These are phyloP conservation scores for Standfussiana lucernea DNA, from an alignment of 2,888 invertebrate species.

Conservation along the genomic window DNA sequence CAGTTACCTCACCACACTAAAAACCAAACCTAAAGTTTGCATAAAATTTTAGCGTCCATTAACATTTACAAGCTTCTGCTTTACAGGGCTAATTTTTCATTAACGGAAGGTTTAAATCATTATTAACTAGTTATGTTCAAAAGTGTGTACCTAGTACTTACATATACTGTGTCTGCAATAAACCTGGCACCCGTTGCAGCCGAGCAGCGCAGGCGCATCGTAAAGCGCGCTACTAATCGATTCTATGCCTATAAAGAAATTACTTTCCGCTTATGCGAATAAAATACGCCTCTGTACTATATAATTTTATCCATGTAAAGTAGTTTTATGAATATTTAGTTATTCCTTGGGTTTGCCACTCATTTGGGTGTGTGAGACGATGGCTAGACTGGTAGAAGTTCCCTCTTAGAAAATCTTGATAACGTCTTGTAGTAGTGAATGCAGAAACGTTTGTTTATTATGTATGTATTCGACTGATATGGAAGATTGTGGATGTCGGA, in stretches of 20 bases:
- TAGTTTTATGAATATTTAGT: constrained; percentile 64
- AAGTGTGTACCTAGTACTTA: constrained; percentile 50
- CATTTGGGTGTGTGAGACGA: constrained; percentile 36
- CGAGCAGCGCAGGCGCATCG: constrained; percentile 71
- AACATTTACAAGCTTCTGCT: constrained; percentile 41
- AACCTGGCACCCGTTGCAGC: constrained; percentile 62
- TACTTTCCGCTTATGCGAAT: constrained; percentile 75
- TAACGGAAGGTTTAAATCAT: constrained; percentile 57
- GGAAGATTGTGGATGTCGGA: constrained; percentile 32
- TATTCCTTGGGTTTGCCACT: constrained; percentile 38
- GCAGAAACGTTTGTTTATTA: constrained; percentile 28
- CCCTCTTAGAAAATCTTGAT: constrained; percentile 43
- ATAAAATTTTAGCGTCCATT: constrained; percentile 53
- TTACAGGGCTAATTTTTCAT: constrained; percentile 57
- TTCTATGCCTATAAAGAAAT: constrained; percentile 80
- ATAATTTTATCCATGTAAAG: constrained; percentile 70
- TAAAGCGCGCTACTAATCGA: constrained; percentile 79
- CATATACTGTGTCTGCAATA: constrained; percentile 56
- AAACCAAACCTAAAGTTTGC: constrained; percentile 55
- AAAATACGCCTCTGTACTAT: constrained; percentile 67
- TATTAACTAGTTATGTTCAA: constrained; percentile 48
- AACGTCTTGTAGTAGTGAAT: constrained; percentile 15
- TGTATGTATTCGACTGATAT: constrained; percentile 34
- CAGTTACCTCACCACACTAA: constrained; percentile 9
- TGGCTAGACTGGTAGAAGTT: constrained; percentile 25